Percentiles rank a stretch among this genome's conserved stretches.
Evolutionary conservation across 2,113 vertebrate species (phyloP).

Genomic region (Myrmophylax atrothorax): DNA sequence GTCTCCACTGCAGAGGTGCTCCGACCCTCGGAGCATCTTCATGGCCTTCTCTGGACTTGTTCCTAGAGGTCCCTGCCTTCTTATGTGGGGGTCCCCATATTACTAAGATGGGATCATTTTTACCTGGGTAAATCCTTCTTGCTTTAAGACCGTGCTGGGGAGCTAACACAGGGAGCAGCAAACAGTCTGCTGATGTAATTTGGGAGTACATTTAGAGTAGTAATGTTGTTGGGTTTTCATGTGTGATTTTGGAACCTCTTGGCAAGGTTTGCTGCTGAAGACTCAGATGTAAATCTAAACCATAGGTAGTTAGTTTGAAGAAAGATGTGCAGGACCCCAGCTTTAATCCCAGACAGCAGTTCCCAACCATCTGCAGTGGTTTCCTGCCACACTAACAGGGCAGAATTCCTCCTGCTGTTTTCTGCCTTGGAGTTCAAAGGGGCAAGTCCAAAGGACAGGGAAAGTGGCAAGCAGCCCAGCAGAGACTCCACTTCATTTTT

Average conservation of each 20-base stretch:
- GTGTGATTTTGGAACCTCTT: background rate
- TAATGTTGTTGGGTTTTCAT: background rate
- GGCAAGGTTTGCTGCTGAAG: background rate
- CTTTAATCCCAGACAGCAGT: background rate
- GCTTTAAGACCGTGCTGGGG: background rate
- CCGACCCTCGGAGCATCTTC: background rate
- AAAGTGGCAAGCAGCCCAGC: background rate
- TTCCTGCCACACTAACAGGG: background rate
- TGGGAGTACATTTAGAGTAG: background rate
- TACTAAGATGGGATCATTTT: background rate
- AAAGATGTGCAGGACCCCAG: background rate
- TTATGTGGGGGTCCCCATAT: background rate
- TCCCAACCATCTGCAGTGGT: background rate
- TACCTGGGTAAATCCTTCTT: background rate
- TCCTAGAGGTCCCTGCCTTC: background rate
- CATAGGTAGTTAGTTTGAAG: background rate
- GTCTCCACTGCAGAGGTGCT: background rate
- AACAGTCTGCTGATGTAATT: background rate
- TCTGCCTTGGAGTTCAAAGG: background rate
- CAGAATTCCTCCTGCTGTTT: background rate
- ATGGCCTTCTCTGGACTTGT: background rate
- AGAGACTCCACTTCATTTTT: background rate
- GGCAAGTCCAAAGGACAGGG: fast-evolving
- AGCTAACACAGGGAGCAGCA: background rate
- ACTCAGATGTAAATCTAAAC: background rate